Percentiles rank a stretch among this genome's conserved stretches.
Evolutionary conservation across 2,888 invertebrate genomes (phyloP).

Genomic region (Trissolcus japonicus): DNA sequence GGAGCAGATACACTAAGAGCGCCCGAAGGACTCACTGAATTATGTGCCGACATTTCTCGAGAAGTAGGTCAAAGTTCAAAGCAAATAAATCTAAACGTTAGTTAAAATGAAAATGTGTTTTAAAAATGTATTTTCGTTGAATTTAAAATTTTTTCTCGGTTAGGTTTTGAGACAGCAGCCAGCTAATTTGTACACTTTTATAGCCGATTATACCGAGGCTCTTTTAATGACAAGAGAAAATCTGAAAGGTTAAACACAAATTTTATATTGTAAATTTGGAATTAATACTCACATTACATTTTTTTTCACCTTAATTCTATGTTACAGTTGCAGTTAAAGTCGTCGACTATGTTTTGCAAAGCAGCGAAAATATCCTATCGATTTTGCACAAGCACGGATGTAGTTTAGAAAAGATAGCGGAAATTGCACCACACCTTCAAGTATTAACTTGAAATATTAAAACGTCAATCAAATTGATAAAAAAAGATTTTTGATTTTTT

Average conservation of each 20-base stretch:
- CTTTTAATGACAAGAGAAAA: constrained; percentile 82
- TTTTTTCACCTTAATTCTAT: not conserved
- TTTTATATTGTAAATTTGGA: not conserved
- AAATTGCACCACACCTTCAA: constrained; percentile 66
- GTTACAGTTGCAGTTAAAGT: constrained; percentile 67
- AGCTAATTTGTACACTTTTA: constrained; percentile 80
- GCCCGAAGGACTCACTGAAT: constrained; percentile 83
- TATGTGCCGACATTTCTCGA: constrained; percentile 85
- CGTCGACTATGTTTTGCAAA: constrained; percentile 66
- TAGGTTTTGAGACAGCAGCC: constrained; percentile 85
- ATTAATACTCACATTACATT: not conserved
- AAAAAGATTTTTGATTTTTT: not conserved
- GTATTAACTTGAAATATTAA: constrained; percentile 47
- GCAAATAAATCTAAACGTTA: too few species aligned
- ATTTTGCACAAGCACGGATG: constrained; percentile 67
- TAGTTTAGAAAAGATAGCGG: constrained; percentile 66
- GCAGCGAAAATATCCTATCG: constrained; percentile 67
- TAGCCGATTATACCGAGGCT: constrained; percentile 83
- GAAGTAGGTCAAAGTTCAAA: constrained; percentile 77
- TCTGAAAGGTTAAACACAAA: constrained; percentile 64
- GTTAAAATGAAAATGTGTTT: constrained; percentile 32
- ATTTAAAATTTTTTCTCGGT: not conserved
- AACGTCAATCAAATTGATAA: too few species aligned
- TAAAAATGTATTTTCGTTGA: constrained; percentile 4
- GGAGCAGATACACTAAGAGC: constrained; percentile 77